Conservation (phyloP, 2,797 vertebrate genomes). For the Helicolenus hilgendorfi region DNA sequence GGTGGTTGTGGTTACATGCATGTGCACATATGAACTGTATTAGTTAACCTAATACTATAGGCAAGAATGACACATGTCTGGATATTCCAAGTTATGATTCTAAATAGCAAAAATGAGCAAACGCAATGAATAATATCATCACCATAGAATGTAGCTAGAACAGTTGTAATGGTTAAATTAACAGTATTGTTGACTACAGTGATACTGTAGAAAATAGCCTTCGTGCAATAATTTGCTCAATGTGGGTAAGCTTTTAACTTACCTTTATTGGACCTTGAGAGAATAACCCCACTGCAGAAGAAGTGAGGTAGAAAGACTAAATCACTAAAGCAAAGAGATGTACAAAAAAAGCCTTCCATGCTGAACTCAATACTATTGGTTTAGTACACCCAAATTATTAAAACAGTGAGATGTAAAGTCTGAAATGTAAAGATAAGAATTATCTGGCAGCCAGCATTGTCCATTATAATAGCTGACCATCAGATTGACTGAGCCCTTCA, state of each 20-base stretch:
- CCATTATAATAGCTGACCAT: neutral
- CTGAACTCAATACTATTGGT: neutral
- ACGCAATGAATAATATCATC: neutral
- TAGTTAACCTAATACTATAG: neutral
- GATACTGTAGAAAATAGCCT: slow-evolving; percentile 24
- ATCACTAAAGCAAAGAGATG: neutral
- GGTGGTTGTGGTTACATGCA: neutral
- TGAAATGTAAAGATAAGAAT: neutral
- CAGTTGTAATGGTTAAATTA: neutral
- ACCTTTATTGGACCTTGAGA: neutral
- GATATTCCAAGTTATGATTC: neutral
- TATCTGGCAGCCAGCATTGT: neutral
- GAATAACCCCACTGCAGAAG: neutral
- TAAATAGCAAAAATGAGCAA: neutral
- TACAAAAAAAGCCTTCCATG: neutral
- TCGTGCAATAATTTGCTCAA: neutral
- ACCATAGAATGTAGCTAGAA: neutral
- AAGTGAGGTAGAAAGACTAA: slow-evolving; percentile 62
- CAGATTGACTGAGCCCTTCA: neutral
- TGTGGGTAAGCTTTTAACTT: neutral
- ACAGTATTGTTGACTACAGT: neutral
- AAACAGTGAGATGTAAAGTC: neutral
- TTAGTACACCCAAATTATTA: neutral
- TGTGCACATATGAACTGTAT: neutral
- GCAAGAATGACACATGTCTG: neutral